These are phyloP conservation scores for Geotrypetes seraphini DNA, from an alignment of 2,797 vertebrate genomes.

Conservation along the genomic window DNA sequence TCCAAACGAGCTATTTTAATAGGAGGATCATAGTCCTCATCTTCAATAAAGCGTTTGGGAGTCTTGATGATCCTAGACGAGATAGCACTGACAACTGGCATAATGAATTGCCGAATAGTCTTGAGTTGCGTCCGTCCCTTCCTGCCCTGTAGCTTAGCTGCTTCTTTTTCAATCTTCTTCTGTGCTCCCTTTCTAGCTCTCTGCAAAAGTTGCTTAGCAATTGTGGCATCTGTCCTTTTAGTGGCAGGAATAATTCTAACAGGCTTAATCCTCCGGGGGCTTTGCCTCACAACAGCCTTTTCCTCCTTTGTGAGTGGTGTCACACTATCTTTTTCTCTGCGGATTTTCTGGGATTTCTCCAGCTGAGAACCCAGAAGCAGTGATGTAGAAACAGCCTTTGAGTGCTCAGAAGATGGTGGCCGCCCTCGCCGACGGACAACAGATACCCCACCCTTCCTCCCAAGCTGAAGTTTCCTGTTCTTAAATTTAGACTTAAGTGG, in stretches of 20 bases:
- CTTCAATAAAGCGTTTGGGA: conserved; percentile 93
- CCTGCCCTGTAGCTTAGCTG: conserved; percentile 67
- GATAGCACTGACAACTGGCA: conserved; percentile 97
- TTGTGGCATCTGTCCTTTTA: conserved; percentile 89
- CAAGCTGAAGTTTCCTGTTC: conserved; percentile 62
- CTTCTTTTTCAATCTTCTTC: conserved; percentile 84
- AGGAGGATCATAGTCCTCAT: conserved; percentile 86
- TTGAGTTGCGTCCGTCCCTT: conserved; percentile 84
- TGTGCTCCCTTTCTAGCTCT: conserved; percentile 86
- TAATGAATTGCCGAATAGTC: conserved; percentile 95
- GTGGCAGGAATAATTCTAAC: conserved; percentile 87
- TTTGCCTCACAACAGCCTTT: conserved; percentile 73
- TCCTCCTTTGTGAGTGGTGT: conserved; percentile 45
- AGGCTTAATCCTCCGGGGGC: conserved; percentile 86
- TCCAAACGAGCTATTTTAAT: conserved; percentile 86
- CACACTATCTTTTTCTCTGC: conserved; percentile 61
- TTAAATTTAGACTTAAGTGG: conserved; percentile 89
- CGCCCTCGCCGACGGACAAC: conserved; percentile 79
- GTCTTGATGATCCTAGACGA: conserved; percentile 95
- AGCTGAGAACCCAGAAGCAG: conserved; percentile 57
- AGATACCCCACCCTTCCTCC: conserved; percentile 66
- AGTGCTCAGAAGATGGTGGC: conserved; percentile 81
- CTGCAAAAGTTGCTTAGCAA: conserved; percentile 93
- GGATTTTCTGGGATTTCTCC: conserved; percentile 71
- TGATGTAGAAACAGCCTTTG: conserved; percentile 67